phyloP scores from a whole-genome alignment of 2,113 vertebrate species.

The Misgurnus anguillicaudatus region DNA sequence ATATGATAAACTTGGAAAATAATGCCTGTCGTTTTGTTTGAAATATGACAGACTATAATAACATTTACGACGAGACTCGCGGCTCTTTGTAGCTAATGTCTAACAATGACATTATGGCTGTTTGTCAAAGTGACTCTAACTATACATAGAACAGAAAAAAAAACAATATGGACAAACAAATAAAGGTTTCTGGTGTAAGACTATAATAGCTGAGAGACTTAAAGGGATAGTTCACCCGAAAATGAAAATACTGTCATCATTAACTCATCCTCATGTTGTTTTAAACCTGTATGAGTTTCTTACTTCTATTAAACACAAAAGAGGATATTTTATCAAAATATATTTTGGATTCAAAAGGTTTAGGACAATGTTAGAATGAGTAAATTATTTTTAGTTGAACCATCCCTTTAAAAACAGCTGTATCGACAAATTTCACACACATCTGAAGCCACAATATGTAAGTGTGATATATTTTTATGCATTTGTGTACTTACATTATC shows the following conservation, averaged over 20 bases:
- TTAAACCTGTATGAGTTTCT: no score
- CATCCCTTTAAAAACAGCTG: no score
- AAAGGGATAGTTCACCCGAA: neutral
- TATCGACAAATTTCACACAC: neutral
- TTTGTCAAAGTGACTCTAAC: constrained; percentile 50
- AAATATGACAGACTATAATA: neutral
- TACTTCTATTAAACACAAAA: no score
- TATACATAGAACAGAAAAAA: constrained; percentile 45
- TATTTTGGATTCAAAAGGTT: no score
- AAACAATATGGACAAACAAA: constrained; percentile 44
- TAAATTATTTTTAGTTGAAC: no score
- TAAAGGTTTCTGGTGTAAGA: constrained; percentile 16
- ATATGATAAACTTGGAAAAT: constrained; percentile 12
- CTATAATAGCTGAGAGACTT: neutral
- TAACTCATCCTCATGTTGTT: no score
- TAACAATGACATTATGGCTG: constrained; percentile 40
- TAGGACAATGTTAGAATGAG: no score
- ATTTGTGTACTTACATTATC: no score
- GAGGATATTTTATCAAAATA: no score
- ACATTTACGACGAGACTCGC: neutral
- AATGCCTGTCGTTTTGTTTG: neutral
- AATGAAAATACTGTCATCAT: neutral
- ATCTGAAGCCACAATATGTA: no score
- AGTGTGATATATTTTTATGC: no score
- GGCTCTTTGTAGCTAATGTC: constrained; percentile 1